Evolutionary conservation across 2,113 vertebrate species (phyloP).

Genomic region (Rhagologus leucostigma): DNA sequence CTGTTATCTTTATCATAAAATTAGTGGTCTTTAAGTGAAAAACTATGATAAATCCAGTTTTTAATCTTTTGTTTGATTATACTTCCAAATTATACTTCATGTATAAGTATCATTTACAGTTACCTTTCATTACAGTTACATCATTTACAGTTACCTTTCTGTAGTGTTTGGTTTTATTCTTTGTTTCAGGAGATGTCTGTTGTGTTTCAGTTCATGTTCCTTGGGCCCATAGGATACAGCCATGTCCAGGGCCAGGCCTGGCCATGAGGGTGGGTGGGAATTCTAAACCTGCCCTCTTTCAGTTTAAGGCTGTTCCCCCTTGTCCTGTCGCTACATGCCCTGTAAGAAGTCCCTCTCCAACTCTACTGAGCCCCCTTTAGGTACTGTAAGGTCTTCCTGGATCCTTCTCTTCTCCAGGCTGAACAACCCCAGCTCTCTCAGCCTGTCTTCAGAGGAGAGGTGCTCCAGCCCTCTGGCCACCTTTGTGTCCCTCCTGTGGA

Average conservation of each 20-base stretch:
- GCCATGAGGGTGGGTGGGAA: neutral
- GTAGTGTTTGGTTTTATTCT: neutral
- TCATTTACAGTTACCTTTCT: neutral
- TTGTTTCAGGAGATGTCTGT: neutral
- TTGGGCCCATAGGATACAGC: too few relatives aligned
- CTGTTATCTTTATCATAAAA: neutral
- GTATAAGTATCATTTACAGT: neutral
- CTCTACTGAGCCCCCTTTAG: neutral
- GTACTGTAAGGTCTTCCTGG: neutral
- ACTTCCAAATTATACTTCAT: neutral
- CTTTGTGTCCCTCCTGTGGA: neutral
- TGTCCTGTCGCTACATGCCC: fast-evolving
- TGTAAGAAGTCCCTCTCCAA: neutral
- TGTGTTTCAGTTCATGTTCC: neutral
- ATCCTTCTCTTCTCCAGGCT: neutral
- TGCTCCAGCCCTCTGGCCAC: neutral
- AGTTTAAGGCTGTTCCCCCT: neutral
- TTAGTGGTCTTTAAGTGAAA: neutral
- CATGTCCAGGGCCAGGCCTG: fast-evolving
- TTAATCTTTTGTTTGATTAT: neutral
- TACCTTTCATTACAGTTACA: neutral
- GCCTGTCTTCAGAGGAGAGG: neutral
- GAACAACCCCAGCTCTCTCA: neutral
- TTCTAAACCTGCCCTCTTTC: neutral
- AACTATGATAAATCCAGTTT: neutral